phyloP scores from a whole-genome alignment of 2,888 invertebrate genomes.

The Heliconius cydno region DNA sequence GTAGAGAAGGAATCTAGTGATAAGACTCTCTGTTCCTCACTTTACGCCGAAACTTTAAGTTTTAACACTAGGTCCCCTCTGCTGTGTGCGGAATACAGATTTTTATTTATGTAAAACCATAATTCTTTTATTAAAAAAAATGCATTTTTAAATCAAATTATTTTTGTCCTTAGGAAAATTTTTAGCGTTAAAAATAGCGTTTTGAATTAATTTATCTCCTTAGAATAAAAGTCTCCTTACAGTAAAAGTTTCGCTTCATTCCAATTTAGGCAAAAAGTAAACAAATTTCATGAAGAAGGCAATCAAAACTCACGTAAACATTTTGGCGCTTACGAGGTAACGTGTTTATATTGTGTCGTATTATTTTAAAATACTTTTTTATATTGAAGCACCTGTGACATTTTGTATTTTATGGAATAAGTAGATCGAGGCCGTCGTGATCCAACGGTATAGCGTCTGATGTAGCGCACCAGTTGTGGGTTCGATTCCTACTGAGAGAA shows the following conservation, averaged over 20 bases:
- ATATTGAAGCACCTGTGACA: not conserved
- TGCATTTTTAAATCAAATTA: not conserved
- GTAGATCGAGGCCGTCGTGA: too few species aligned
- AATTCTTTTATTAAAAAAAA: not conserved
- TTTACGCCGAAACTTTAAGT: too few species aligned
- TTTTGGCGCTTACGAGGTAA: conserved; percentile 69
- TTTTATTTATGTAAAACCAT: too few species aligned
- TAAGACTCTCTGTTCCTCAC: too few species aligned
- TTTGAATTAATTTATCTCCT: not conserved
- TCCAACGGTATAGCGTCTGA: not conserved
- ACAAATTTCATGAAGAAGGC: conserved; percentile 75
- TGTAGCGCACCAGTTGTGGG: not conserved
- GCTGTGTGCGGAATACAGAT: too few species aligned
- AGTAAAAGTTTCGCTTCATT: conserved; percentile 79
- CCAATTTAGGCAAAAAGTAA: conserved; percentile 76
- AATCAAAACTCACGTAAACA: conserved; percentile 80
- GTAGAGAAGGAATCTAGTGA: too few species aligned
- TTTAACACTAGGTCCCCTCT: too few species aligned
- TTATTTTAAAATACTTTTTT: conserved; percentile 1
- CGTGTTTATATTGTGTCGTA: conserved; percentile 43
- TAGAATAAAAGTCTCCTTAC: conserved; percentile 55
- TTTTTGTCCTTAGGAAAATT: not conserved
- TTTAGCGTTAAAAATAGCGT: not conserved
- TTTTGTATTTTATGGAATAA: not conserved
- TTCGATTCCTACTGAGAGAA: too few species aligned